phyloP scores from a whole-genome alignment of 2,113 vertebrate genomes.

The Clinocottus analis region DNA sequence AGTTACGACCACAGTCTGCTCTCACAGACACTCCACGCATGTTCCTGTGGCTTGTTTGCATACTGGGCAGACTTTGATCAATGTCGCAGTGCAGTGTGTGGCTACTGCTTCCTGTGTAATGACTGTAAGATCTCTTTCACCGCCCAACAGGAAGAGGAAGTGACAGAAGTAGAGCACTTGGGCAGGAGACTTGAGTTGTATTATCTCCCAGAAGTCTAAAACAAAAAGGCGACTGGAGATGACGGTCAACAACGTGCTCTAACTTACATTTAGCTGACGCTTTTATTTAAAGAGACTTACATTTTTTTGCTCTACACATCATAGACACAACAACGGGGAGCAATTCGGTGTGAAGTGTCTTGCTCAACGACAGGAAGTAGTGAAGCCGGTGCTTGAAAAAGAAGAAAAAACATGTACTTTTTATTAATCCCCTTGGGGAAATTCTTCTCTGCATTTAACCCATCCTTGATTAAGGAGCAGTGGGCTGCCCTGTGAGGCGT shows the following conservation, averaged over 20 bases:
- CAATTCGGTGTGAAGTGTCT: too few relatives aligned
- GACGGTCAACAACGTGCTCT: background rate
- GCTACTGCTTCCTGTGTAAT: constrained; percentile 64
- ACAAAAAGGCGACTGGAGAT: background rate
- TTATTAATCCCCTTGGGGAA: too few relatives aligned
- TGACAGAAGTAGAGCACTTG: constrained; percentile 45
- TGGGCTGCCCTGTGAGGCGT: too few relatives aligned
- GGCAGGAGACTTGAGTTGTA: background rate
- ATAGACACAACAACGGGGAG: too few relatives aligned
- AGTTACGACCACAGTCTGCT: background rate
- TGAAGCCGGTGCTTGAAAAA: too few relatives aligned
- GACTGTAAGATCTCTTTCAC: constrained; percentile 36
- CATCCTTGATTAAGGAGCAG: too few relatives aligned
- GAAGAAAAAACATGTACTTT: too few relatives aligned
- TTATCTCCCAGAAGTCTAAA: background rate
- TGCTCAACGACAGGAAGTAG: too few relatives aligned
- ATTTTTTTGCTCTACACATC: too few relatives aligned
- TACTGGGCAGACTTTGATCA: constrained; percentile 52
- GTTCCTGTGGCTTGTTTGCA: constrained; percentile 43
- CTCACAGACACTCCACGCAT: background rate
- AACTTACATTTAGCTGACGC: too few relatives aligned
- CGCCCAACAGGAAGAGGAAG: constrained; percentile 66
- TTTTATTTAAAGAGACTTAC: too few relatives aligned
- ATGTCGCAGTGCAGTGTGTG: background rate
- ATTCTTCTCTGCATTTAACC: too few relatives aligned